Base-by-base conservation (phyloP, 2,888 invertebrate species). In the Julus scandinavius region DNA sequence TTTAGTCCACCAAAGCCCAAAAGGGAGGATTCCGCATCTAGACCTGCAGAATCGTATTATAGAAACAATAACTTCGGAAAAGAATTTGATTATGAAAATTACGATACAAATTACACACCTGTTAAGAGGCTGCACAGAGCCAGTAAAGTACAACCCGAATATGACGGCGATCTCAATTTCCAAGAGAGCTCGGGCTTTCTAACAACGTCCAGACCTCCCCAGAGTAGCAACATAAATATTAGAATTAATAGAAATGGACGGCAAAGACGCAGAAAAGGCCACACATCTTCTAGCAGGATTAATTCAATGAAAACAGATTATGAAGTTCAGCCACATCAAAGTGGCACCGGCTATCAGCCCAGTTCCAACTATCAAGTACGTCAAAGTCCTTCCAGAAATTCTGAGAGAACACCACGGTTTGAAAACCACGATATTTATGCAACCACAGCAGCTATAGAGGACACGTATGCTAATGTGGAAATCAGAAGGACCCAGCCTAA, bases 21-120 rank as follows among this genome's bases (percentile, higher is more conserved):
- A 29, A 72, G 72, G 29, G 72, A 85, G 29, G 20, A 85, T 20
- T 41, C 49, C 41, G 20, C 3, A 50, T 2, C 29, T 29, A 29
- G 29, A 29, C 29, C 29, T 29, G 29, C 84, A 13, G 80, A 80
- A 80, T 15, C 9, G 4, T 41, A 45, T 85, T n/a, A 85, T 9
- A 41, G 85, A 72, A n/a, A 20, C 29, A 29, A 72, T 72, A 72
- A 72, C 29, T 72, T 72, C 72, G 72, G 72, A 45, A 15, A 1
- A 2, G 85, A 85, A 49, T 85, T 85, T 29, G 85, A 85, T 85
- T 85, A 85, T 41, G 85, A 85, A 85, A 49, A 45, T 50, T 85
- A 85, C 15, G 85, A 85, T 29, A 11, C 29, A 11, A 11, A 29
- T 72, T 29, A 7, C 29, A 72, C 29, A 11, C 72, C 72, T 2